Percentiles rank a stretch among this genome's conserved stretches.
These are phyloP conservation scores for Halichoerus grypus DNA, from an alignment of 2,113 vertebrate genomes.

Conservation along the genomic window DNA sequence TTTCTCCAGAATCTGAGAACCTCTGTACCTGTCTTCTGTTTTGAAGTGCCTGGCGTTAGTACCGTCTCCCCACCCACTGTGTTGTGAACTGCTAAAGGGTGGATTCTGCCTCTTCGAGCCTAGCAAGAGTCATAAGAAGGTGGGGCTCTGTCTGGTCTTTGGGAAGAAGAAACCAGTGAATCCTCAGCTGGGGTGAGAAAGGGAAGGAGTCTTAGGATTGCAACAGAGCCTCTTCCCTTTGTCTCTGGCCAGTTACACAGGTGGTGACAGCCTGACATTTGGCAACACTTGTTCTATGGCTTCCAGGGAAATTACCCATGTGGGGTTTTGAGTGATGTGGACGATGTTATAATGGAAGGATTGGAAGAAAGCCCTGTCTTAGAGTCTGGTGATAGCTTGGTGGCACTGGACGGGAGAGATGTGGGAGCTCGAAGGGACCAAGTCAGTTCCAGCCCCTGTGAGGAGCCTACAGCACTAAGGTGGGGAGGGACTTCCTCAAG, in stretches of 20 bases:
- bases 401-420: neutral
- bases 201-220: too few species aligned
- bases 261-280: neutral
- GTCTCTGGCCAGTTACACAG: neutral
- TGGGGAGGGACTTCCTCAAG: neutral
- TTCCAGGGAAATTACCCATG: neutral
- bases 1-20: neutral
- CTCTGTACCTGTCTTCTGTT: neutral
- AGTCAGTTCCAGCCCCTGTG: neutral
- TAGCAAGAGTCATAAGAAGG: neutral
- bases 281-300: conserved; percentile 45
- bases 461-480: neutral
- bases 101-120: neutral
- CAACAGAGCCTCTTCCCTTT: neutral
- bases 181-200: neutral
- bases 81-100: neutral
- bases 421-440: neutral
- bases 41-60: too few species aligned
- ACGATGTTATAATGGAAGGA: neutral
- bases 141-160: neutral
- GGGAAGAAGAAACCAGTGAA: neutral
- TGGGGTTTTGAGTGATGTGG: conserved; percentile 32
- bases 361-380: neutral
- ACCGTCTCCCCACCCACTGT: neutral
- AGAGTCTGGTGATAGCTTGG: neutral